Evolutionary conservation across 2,888 invertebrate genomes (phyloP), one percentile per base, ranked within the genome.

Genomic region (Tholera decimalis): DNA sequence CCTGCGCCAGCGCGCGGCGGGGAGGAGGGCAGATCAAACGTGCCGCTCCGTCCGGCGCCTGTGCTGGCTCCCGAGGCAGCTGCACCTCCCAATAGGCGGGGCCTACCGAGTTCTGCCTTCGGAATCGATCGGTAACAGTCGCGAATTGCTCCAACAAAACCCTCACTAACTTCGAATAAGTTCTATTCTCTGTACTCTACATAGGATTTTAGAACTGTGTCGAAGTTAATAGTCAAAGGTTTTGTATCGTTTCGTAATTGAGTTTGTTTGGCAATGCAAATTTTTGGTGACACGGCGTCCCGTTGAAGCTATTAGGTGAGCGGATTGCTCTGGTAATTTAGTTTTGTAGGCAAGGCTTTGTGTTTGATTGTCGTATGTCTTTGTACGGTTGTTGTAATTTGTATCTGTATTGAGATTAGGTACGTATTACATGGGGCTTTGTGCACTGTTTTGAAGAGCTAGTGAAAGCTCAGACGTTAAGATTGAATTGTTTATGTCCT

Each of bases 301-400:
- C 86, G 83, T 88, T 90, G 91, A 86, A 89, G 92, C 90, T 91
- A 93, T 93, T 93, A 93, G 85, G 89, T 90, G 91, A 91, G 89
- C 88, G 88, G 88, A 94, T 93, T 93, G 95, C 91, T 90, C 88
- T 89, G 85, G 90, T 95, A 93, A 96, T 93, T 95, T 91, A 88
- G 91, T 95, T 95, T 93, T 86, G 94, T 92, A 92, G 92, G 90
- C 93, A 94, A 92, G 91, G 89, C 92, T 93, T 93, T 93, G 91
- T 90, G 85, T 76, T 70, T 81, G 86, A 84, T 85, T 85, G 87
- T 85, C 67, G 83, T 77, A 82, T 80, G 83, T 83, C 89, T 92
- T 91, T 91, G 91, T 90, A 87, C 83, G 83, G 86, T 79, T 83
- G 85, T 88, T 90, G 90, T 91, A 88, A 90, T 89, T 90, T 91